Evolutionary conservation across 2,888 invertebrate species (phyloP).

Genomic region (Nephrotoma guestfalica): DNA sequence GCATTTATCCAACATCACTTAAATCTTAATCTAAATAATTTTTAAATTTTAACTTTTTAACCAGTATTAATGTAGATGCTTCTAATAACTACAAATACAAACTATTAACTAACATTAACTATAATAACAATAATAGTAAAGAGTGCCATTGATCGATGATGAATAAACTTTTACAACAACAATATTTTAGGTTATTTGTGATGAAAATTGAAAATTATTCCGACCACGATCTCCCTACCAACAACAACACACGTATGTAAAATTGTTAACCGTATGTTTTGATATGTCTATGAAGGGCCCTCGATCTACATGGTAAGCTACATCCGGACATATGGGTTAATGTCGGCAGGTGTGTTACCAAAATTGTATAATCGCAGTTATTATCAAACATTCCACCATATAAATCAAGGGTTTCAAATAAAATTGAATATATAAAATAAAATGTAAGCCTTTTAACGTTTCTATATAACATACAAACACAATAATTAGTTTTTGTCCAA

Average conservation of each 20-base stretch:
- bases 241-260: not conserved
- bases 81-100: not conserved
- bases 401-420: not conserved
- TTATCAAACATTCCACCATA: not conserved
- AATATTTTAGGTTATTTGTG: not conserved
- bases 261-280: not conserved
- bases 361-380: not conserved
- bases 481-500: not conserved
- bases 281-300: not conserved
- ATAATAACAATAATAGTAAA: not conserved
- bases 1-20: not conserved
- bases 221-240: not conserved
- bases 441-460: not conserved
- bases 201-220: not conserved
- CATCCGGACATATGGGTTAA: not conserved
- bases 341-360: not conserved
- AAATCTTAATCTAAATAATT: not conserved
- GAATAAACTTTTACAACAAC: not conserved
- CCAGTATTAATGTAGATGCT: not conserved
- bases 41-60: not conserved
- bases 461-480: not conserved
- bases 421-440: not conserved
- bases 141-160: not conserved
- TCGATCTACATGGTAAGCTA: not conserved
- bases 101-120: not conserved